Conservation (phyloP, 2,113 vertebrate species). For the Zootoca vivipara region DNA sequence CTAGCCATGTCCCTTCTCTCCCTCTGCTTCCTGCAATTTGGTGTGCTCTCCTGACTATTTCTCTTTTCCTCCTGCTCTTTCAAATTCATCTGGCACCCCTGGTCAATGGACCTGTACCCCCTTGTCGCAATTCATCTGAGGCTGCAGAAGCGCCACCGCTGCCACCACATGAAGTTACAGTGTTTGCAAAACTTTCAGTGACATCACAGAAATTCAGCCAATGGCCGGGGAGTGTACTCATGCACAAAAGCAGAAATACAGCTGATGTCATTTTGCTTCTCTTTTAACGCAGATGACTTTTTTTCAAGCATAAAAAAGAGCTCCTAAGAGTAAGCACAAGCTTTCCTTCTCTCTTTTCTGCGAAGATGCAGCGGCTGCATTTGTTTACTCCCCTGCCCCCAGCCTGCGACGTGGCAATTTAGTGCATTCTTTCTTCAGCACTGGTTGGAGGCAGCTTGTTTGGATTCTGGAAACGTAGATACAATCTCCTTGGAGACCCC, state of each 20-base stretch:
- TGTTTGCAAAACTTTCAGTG: neutral
- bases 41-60: too few species aligned
- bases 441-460: neutral
- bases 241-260: neutral
- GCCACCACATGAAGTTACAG: too few species aligned
- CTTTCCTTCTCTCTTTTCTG: neutral
- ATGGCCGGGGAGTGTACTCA: too few species aligned
- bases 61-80: too few species aligned
- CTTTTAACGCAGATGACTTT: neutral
- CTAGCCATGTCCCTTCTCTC: too few species aligned
- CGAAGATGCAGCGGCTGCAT: neutral
- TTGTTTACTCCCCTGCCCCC: neutral
- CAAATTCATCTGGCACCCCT: too few species aligned
- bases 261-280: neutral
- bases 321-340: neutral
- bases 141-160: too few species aligned
- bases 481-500: constrained; percentile 48
- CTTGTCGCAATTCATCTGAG: too few species aligned
- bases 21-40: too few species aligned
- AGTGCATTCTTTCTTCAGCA: neutral
- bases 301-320: neutral
- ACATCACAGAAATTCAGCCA: neutral
- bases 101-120: too few species aligned
- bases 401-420: accelerated
- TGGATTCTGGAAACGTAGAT: constrained; percentile 22